Evolutionary conservation across 2,113 vertebrate genomes (phyloP), one percentile per base, ranked within the genome.

Genomic region (Thamnaconus septentrionalis): DNA sequence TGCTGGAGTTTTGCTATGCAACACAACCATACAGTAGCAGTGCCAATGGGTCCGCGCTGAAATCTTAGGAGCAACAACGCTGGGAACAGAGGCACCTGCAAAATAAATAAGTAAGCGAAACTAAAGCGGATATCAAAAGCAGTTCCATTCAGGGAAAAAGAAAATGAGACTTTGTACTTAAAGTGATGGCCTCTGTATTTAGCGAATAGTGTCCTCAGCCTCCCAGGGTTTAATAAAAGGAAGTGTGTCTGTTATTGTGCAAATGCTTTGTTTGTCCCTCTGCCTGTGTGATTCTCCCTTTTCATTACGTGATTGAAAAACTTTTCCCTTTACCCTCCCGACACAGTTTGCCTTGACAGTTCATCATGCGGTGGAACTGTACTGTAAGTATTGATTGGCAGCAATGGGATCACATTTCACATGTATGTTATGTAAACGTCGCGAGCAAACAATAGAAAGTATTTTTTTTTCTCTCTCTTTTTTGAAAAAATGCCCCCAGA

Each of bases 281-380:
- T 1, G 18, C 18, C 18, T 53, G 58, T 53, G 54, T 8, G 45
- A 79, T 7, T 66, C 84, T 86, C 84, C 83, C 84, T 87, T 88
- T 84, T 71, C 42, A 56, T 56, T 59, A 50, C 8, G 51, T 65
- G 42, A 63, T 7, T 52, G 44, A 44, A 53, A 53, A 41, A 31
- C 18, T 75, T 61, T 81, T 87, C 84, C 83, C 87, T 86, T 86
- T 84, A 61, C 54, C 53, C 51, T 45, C 61, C 60, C 54, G 41
- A 80, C 43, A 75, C 56, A 12, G 52, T 64, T 72, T 62, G 5
- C 42, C 9, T 31, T 9, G 31, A 50, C 39, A 53, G 68, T 58
- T 44, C 4, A 8, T 6, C 77, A 83, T 85, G 79, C 75, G 69
- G n/a, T 78, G 69, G 54, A 61, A 63, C 68, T 72, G 18, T 72